Evolutionary conservation across 2,888 invertebrate species (phyloP).

Genomic region (Dryobotodes eremita): DNA sequence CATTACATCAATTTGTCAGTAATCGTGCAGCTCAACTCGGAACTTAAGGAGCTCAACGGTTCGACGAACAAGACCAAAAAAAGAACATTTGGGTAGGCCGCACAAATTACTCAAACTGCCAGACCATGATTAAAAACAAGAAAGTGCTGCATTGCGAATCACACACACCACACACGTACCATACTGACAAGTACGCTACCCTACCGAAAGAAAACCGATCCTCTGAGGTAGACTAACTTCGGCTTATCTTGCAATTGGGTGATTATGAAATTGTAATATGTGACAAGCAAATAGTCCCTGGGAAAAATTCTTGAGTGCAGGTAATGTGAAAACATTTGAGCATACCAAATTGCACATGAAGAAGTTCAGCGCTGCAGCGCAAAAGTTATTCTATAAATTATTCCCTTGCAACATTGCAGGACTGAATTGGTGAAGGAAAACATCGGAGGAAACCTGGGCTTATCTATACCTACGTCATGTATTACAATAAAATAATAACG

Average conservation of each 20-base stretch:
- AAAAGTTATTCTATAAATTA: constrained; percentile 22
- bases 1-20: no score
- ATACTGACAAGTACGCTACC: no score
- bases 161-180: neutral
- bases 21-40: no score
- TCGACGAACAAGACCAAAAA: no score
- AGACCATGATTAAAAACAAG: no score
- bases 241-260: neutral
- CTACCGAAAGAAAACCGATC: neutral
- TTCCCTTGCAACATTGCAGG: constrained; percentile 9
- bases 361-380: neutral
- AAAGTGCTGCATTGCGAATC: neutral
- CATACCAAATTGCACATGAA: neutral
- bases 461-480: neutral
- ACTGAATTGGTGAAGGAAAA: neutral
- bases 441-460: neutral
- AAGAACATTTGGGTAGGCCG: no score
- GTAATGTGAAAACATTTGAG: neutral
- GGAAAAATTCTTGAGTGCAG: neutral
- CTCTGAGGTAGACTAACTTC: neutral
- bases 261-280: neutral
- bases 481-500: no score
- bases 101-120: no score
- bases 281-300: neutral
- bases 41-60: no score